Base-by-base conservation (phyloP, 2,888 invertebrate species). In the Catocala sponsa region DNA sequence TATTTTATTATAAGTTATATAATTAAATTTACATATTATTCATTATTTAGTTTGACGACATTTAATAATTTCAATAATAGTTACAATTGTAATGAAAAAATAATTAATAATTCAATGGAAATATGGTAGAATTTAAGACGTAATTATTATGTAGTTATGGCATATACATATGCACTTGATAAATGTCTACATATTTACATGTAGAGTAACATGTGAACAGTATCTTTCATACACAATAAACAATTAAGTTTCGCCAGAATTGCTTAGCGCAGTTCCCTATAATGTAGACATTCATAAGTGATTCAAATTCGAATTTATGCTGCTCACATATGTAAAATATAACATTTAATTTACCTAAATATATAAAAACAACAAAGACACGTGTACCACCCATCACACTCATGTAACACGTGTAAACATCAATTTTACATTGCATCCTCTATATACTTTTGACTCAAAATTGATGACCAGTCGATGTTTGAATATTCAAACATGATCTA, bases 301-400 rank as follows among this genome's bases (percentile, higher is more conserved):
- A 64, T 47, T 65, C 49, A 15, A 50, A 61, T 58, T 65, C 52
- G 60, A 68, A 55, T 60, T 63, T 52, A 74, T 74, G 69, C 63
- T 69, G 65, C 66, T 68, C 59, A 67, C 52, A 65, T 65, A 51
- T 64, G 61, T 75, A 70, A 68, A 75, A 64, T 72, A 76, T 70
- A 78, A 78, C 79, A 70, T 73, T 68, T 61, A 73, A 76, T 78
- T 76, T 76, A 68, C 57, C 68, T 76, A 78, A 68, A 66, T 70
- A 68, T 68, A 72, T 68, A 70, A 76, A 78, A 74, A 68, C 75
- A 77, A 77, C 72, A 65, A 70, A 38, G 51, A 65, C 58, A 55
- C 59, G 61, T 53, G 56, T 68, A 60, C 57, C 57, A 64, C 60
- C 60, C 54, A 67, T 54, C 59, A 68, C 49, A 59, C 52, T 48